These are phyloP conservation scores for Drosophila borborema DNA, from an alignment of 2,888 invertebrate species.

Conservation along the genomic window DNA sequence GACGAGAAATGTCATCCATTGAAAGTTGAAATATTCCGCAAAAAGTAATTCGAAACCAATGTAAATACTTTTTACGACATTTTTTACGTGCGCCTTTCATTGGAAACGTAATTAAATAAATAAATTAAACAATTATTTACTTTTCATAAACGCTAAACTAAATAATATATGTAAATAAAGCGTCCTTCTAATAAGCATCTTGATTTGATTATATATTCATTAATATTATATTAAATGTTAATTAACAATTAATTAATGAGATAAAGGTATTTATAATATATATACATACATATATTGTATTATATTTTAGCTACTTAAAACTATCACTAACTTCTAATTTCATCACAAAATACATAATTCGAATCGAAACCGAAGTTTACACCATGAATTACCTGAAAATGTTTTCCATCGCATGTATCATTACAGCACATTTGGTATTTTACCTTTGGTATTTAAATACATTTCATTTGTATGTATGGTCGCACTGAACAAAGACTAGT, in stretches of 20 bases:
- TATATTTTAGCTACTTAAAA: too few relatives aligned
- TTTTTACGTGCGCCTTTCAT: neutral
- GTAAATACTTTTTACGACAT: neutral
- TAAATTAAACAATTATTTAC: neutral
- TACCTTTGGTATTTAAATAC: conserved; percentile 3
- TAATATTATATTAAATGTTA: too few relatives aligned
- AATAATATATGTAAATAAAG: neutral
- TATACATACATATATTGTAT: neutral
- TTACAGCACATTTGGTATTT: conserved; percentile 8
- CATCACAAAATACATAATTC: neutral
- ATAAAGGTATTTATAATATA: too few relatives aligned
- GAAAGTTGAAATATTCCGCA: conserved; percentile 84
- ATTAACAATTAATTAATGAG: too few relatives aligned
- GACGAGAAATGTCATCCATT: conserved; percentile 85
- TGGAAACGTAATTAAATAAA: neutral
- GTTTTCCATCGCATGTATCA: neutral
- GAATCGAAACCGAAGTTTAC: neutral
- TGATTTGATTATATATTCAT: neutral
- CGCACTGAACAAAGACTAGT: conserved; percentile 10
- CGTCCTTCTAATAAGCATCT: neutral
- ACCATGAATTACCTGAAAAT: neutral
- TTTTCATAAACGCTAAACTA: neutral
- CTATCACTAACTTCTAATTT: neutral
- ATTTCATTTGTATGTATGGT: neutral
- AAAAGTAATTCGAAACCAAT: conserved; percentile 43